Evolutionary conservation across 2,113 vertebrate species (phyloP).

Genomic region (Ursus arctos): DNA sequence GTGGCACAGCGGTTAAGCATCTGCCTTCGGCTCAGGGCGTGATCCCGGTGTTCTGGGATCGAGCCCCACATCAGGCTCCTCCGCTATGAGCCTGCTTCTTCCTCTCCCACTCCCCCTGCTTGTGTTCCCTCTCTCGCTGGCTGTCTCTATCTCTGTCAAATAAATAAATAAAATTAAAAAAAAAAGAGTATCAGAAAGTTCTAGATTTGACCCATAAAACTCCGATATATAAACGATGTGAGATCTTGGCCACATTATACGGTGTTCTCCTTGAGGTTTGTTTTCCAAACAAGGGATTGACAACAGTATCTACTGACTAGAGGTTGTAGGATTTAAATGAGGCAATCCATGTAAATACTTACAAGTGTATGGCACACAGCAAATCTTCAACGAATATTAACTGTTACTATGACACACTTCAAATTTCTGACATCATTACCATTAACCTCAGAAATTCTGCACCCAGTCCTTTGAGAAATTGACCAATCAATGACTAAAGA

Average conservation of each 20-base stretch:
- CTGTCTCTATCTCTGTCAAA: too few species aligned
- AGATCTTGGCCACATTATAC: background rate
- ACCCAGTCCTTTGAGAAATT: background rate
- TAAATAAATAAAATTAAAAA: too few species aligned
- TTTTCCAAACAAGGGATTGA: background rate
- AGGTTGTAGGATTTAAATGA: background rate
- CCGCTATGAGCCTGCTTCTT: too few species aligned
- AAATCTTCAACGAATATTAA: background rate
- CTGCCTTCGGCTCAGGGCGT: too few species aligned
- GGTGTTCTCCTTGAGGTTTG: background rate
- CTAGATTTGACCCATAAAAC: background rate
- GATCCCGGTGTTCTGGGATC: too few species aligned
- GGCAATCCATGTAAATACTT: background rate
- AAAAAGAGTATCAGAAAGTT: background rate
- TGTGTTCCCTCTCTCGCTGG: too few species aligned
- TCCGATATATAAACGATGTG: background rate
- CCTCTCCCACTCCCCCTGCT: too few species aligned
- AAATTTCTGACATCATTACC: background rate
- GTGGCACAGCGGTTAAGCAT: too few species aligned
- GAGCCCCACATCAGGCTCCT: too few species aligned
- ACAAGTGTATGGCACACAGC: background rate
- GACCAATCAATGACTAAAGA: background rate
- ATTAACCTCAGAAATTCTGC: background rate
- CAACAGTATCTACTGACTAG: background rate
- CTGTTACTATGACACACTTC: background rate